Conservation (phyloP, 2,113 vertebrate genomes). For the Opisthocomus hoazin region DNA sequence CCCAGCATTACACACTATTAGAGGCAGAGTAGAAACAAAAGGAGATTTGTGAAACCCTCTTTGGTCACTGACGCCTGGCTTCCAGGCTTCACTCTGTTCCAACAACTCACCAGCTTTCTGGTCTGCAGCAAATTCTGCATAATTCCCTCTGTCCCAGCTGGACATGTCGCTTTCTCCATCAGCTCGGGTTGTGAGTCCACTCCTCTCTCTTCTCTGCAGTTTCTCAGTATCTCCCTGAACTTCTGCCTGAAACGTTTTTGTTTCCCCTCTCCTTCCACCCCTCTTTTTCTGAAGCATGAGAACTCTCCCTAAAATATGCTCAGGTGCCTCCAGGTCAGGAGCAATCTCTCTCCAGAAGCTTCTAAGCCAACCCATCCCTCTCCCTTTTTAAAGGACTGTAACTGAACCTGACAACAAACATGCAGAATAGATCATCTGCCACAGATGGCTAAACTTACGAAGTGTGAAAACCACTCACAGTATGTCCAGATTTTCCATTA, state of each 20-base stretch:
- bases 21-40: background rate
- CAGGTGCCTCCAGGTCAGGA: background rate
- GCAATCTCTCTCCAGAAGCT: background rate
- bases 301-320: background rate
- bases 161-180: background rate
- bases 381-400: background rate
- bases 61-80: background rate
- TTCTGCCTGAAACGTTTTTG: background rate
- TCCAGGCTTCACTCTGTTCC: background rate
- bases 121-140: background rate
- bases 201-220: background rate
- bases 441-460: conserved; percentile 36
- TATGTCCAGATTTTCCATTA: conserved; percentile 38
- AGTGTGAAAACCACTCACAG: conserved; percentile 49
- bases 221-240: background rate
- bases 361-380: background rate
- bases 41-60: background rate
- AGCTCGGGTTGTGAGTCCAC: background rate
- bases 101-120: background rate
- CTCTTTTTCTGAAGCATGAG: background rate
- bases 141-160: background rate
- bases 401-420: conserved; percentile 21
- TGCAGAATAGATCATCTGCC: conserved; percentile 8
- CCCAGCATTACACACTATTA: background rate
- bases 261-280: background rate